Evolutionary conservation across 1,140 invertebrate genomes (phyloP), one percentile per base, ranked within the genome.

Genomic region (Hesperophylax magnus): DNA sequence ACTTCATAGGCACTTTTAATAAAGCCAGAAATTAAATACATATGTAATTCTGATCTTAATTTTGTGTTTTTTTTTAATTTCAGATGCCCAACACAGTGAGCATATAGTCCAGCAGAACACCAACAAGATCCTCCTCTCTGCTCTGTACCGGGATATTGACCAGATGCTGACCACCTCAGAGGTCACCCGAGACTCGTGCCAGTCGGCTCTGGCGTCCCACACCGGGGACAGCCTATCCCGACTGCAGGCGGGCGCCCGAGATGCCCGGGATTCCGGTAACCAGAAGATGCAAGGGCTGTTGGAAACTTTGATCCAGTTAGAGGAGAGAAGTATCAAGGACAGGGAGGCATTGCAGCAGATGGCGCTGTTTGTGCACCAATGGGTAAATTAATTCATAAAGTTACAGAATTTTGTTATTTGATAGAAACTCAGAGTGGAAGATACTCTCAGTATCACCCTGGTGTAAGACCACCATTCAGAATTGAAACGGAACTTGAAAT

Each of bases 51-150:
- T 9, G 34, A 39, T 39, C 3, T 39, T 4, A 39, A 39, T 8
- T 3, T 39, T 2, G 7, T 39, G 3, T 39, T 39, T 39, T 39
- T 39, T 39, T 39, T 39, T 39, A 4, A 27, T 72, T 72, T 20
- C 84, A 89, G 87, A 87, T 5, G 81, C 80, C 7, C 86, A 86
- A 63, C 85, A 84, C 0, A 78, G 75, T 7, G 81, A 84, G n/a
- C 85, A 81, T 18, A 72, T 81, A 1, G 77, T 84, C 24, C 84
- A 78, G 14, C 84, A 86, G 24, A 78, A 78, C 2, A 77, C 84
- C n/a, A 85, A 80, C 20, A 85, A 86, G 82, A 72, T 83, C 6
- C 85, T 84, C 22, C 79, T 89, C 18, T 84, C 86, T 2, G 82
- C 86, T 8, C 69, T 88, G 34, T 80, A 85, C 11, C 58, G 83